Conservation (phyloP, 1,140 invertebrate species). For the Aradophagus sp. region DNA sequence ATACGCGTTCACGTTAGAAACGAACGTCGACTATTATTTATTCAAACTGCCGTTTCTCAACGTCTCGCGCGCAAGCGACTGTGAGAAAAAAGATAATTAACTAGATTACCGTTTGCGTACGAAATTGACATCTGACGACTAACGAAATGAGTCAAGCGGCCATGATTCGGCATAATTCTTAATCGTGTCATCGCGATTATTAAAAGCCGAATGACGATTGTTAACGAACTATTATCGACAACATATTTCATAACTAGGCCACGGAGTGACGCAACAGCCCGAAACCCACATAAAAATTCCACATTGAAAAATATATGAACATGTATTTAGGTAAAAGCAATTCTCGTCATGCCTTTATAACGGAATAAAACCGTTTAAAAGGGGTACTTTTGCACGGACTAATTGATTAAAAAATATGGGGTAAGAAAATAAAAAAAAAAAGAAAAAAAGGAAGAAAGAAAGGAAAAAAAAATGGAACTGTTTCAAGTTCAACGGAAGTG, state of each 20-base stretch:
- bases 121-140: background rate
- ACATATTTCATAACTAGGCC: constrained; percentile 34
- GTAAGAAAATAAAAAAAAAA: constrained; percentile 16
- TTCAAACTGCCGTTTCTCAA: background rate
- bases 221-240: constrained; percentile 8
- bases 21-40: too few species aligned
- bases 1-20: too few species aligned
- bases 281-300: constrained; percentile 30
- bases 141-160: constrained; percentile 10
- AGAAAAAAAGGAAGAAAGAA: constrained; percentile 10
- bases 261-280: constrained; percentile 21
- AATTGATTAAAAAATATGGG: constrained; percentile 38
- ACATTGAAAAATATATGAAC: constrained; percentile 20
- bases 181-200: constrained; percentile 16
- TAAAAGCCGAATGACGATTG: constrained; percentile 10
- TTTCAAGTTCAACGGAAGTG: constrained; percentile 55
- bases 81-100: constrained; percentile 3
- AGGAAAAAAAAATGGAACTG: constrained; percentile 37
- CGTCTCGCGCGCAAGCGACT: background rate
- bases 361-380: constrained; percentile 48
- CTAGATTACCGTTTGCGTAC: background rate
- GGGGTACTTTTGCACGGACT: constrained; percentile 29
- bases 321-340: constrained; percentile 41
- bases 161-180: constrained; percentile 19
- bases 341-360: constrained; percentile 28